Evolutionary conservation across 2,113 vertebrate species (phyloP).

Genomic region (Willisornis vidua): DNA sequence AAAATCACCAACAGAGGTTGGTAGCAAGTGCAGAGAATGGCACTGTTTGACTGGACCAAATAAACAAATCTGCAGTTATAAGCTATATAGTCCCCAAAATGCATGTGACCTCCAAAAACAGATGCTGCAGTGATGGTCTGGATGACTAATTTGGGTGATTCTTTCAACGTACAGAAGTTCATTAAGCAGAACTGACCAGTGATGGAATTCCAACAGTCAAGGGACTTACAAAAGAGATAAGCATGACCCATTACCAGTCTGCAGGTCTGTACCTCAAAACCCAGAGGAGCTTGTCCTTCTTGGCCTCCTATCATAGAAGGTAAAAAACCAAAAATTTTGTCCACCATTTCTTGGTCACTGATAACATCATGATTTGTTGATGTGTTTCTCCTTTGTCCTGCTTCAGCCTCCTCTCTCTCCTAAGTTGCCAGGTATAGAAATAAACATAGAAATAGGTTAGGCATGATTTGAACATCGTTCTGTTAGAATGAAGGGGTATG

Average conservation of each 20-base stretch:
- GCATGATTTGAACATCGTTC: neutral
- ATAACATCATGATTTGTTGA: constrained; percentile 69
- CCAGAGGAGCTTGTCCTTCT: constrained; percentile 80
- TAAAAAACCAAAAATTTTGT: constrained; percentile 91
- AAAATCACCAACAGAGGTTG: neutral
- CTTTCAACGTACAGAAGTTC: neutral
- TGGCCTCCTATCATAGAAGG: constrained; percentile 82
- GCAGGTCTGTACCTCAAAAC: constrained; percentile 79
- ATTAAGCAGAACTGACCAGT: neutral
- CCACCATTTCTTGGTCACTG: constrained; percentile 88
- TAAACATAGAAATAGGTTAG: constrained; percentile 8
- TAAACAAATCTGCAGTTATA: neutral
- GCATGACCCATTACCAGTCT: neutral
- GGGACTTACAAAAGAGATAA: neutral
- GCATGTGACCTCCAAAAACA: neutral
- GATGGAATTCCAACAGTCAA: neutral
- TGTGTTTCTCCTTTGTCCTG: constrained; percentile 51
- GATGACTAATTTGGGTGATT: neutral
- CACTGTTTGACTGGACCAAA: neutral
- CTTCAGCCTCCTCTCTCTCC: constrained; percentile 60
- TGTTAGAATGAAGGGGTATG: neutral
- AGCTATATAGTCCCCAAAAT: neutral
- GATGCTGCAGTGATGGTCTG: neutral
- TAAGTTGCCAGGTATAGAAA: constrained; percentile 39
- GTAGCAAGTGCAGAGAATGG: neutral